Evolutionary conservation across 2,888 invertebrate genomes (phyloP), one percentile per base, ranked within the genome.

Genomic region (Dicranocentrus wangi): DNA sequence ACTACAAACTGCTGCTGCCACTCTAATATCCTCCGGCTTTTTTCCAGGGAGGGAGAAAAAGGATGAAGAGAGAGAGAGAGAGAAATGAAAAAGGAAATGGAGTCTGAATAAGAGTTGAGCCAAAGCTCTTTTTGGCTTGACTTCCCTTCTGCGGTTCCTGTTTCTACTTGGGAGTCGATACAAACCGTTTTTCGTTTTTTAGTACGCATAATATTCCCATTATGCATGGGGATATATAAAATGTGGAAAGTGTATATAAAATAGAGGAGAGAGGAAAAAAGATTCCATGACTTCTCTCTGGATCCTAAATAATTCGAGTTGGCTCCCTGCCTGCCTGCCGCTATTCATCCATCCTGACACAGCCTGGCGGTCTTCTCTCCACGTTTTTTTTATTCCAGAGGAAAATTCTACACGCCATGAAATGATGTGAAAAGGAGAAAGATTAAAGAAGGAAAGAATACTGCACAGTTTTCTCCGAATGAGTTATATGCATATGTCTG

Each of bases 11-110:
- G 63, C 68, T 68, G 51, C 58, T 43, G 27, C 58, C 43, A 21
- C 72, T 83, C 77, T 80, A 83, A 83, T 83, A 82, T 83, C 83
- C 82, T 83, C 83, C 72, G 82, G 80, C 72, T 82, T 83, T 83
- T 82, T 83, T 82, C 55, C 76, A 73, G 81, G 81, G 47, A 78
- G 81, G 71, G 32, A 71, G 63, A 70, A 63, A 61, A 61, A 76
- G 68, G 82, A 83, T 68, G 71, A 70, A 75, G 72, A 79, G 32
- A 28, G 70, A 43, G 66, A 61, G 66, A 66, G 76, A 65, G 60
- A 47, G 71, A 66, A 70, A 65, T 69, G 77, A 76, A 65, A 81
- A 71, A 78, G 82, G 73, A 82, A 82, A 82, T 82, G 82, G 79
- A 82, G 82, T 82, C 75, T 66, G 77, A 78, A 70, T 78, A 70